phyloP scores from a whole-genome alignment of 2,888 invertebrate genomes.

The Agonopterix heracliana region DNA sequence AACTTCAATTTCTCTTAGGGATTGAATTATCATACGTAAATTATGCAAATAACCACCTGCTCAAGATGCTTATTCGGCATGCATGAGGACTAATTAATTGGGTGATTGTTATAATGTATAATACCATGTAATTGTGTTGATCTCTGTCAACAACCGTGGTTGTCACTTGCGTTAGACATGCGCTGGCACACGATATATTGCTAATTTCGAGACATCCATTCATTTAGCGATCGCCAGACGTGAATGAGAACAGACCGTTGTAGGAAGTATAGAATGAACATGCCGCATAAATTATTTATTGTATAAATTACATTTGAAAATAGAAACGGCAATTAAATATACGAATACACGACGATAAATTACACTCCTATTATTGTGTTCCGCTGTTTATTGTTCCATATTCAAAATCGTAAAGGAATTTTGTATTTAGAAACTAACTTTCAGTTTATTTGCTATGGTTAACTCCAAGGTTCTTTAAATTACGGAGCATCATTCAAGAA shows the following conservation, averaged over 20 bases:
- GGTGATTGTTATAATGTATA: slow-evolving; percentile 46
- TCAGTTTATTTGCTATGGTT: slow-evolving; percentile 19
- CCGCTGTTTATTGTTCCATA: slow-evolving; percentile 36
- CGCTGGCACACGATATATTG: slow-evolving; percentile 63
- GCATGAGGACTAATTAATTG: slow-evolving; percentile 52
- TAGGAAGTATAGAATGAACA: slow-evolving; percentile 38
- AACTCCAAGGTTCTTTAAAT: slow-evolving; percentile 17
- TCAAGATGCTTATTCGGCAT: slow-evolving; percentile 49
- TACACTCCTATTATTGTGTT: slow-evolving; percentile 31
- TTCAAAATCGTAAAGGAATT: slow-evolving; percentile 17
- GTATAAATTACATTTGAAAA: slow-evolving; percentile 50
- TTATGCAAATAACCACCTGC: slow-evolving; percentile 15
- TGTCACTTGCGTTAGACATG: slow-evolving; percentile 59
- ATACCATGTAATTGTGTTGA: slow-evolving; percentile 59
- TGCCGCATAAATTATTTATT: slow-evolving; percentile 45
- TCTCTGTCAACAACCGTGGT: slow-evolving; percentile 52
- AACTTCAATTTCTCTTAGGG: too few species aligned
- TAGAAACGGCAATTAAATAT: slow-evolving; percentile 44
- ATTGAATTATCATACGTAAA: neutral
- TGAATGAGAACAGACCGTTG: slow-evolving; percentile 63
- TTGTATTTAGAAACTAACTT: slow-evolving; percentile 13
- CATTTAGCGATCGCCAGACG: slow-evolving; percentile 57
- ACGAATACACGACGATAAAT: slow-evolving; percentile 33
- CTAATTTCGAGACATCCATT: slow-evolving; percentile 69
- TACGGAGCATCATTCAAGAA: slow-evolving; percentile 15